Evolutionary conservation across 1,140 invertebrate genomes (phyloP), one percentile per base, ranked within the genome.

Genomic region (Saccostrea glomerata): DNA sequence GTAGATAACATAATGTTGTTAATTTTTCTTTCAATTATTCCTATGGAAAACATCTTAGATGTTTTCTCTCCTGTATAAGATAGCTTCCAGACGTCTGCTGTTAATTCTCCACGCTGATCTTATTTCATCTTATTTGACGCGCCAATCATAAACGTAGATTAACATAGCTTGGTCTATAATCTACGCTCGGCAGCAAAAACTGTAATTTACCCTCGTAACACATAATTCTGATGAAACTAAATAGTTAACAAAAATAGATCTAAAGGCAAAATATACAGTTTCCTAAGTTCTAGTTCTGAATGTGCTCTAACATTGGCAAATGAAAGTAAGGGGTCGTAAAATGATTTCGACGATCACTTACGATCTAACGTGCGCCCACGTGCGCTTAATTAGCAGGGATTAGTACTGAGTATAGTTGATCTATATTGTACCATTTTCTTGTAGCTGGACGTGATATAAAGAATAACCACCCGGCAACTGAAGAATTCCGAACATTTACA

Each of bases 361-460:
- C 70, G 13, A 6, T 63, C 58, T 63, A n/a, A 7, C 47, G 23
- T 66, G 9, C 20, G 7, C 20, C 70, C 70, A 77, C 70, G 70
- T 77, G 70, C 30, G 25, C 30, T 25, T 36, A 77, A 77, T 77
- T 77, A 77, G 70, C 25, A 36, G 70, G 70, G 30, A 77, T 77
- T 77, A 77, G 70, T 77, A 77, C 70, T 2, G 23, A 30, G 30
- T 15, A 30, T 30, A 77, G 70, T 77, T 25, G 70, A 12, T 30
- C 58, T 30, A 77, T 77, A 77, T 77, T 77, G 70, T 30, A 77
- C 70, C 70, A 77, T 77, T 77, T 77, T 77, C 30, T 36, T 77
- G 70, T 36, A 77, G 70, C 13, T 77, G 70, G 30, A 77, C 1
- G 70, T 36, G 70, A 77, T 77, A 25, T 77, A 77, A 12, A 30